Percentiles rank a stretch among this genome's conserved stretches.
These are phyloP conservation scores for Verasper variegatus DNA, from an alignment of 2,113 vertebrate genomes.

Conservation along the genomic window DNA sequence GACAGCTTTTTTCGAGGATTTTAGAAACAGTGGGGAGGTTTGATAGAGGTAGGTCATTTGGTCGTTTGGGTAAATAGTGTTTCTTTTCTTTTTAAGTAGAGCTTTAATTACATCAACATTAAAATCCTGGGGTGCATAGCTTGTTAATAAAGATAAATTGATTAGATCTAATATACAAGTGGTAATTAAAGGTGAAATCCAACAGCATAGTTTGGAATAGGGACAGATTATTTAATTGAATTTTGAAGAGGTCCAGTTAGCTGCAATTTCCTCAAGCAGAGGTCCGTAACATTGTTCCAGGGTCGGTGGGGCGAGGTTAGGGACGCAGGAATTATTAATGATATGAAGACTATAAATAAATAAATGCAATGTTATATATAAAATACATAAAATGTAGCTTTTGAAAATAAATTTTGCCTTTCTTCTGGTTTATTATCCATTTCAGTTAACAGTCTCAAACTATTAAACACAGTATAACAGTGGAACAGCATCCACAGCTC, in stretches of 20 bases:
- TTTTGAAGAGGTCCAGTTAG: slow-evolving; percentile 7
- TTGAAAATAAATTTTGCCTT: background rate
- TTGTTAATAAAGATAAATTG: slow-evolving; percentile 7
- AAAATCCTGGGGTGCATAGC: background rate
- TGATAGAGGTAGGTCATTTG: background rate
- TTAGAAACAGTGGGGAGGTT: background rate
- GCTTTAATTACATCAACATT: slow-evolving; percentile 2
- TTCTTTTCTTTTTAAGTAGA: background rate
- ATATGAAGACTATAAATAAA: background rate
- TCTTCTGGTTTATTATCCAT: no score
- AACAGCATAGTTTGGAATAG: background rate
- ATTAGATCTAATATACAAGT: slow-evolving; percentile 12
- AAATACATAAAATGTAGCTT: background rate
- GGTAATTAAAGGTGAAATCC: slow-evolving; percentile 17
- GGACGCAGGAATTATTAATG: background rate
- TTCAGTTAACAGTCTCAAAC: no score
- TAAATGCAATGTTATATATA: background rate
- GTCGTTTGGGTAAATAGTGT: background rate
- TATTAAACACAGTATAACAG: background rate
- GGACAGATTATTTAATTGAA: background rate
- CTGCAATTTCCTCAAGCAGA: background rate
- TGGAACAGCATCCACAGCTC: background rate
- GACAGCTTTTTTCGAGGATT: background rate
- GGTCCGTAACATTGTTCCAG: background rate
- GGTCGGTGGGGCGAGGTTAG: background rate